Evolutionary conservation across 2,113 vertebrate genomes (phyloP), one percentile per base, ranked within the genome.

Genomic region (Perca fluviatilis): DNA sequence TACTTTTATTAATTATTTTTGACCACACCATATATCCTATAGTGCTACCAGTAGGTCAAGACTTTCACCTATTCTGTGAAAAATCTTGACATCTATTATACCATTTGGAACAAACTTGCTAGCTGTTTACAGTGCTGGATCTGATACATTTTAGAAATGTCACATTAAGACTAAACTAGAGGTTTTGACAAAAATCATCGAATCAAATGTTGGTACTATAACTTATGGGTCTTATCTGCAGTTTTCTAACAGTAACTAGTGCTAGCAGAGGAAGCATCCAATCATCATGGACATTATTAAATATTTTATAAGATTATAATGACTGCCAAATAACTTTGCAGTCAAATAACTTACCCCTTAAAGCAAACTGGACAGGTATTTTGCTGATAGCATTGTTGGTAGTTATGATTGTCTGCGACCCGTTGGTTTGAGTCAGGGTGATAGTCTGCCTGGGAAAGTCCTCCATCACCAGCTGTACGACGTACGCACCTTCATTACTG

Each of bases 391-490:
- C 3, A 1, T 53, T 6, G 4, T 1, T 63, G 8, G 36, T n/a
- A 0, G 53, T 76, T 15, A 16, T 66, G 2, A 1, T 9, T 21
- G 4, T 23, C 47, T 58, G 16, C 0, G 0, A 0, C 2, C 61
- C 54, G 3, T 43, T 2, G 5, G n/a, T 57, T 3, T 74, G 6
- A 65, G 51, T 80, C 75, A 93, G 56, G 21, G 0, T 72, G 56
- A 93, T 87, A 0, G 0, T 40, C 47, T 83, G 46, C 0, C 3
- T 51, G 49, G 89, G 79, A 0, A 90, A 92, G 79, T 93, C 92
- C 88, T 93, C 92, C 78, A 93, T 83, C 76, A 89, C 53, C 77
- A 93, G 14, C 85, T 92, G 92, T 10, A 93, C 63, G 0, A 16
- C 83, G 12, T 89, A 90, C 0, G 16, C 0, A 13, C 83, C 85